These are phyloP conservation scores for Idaea dimidiata DNA, from an alignment of 2,888 invertebrate species.

Conservation along the genomic window DNA sequence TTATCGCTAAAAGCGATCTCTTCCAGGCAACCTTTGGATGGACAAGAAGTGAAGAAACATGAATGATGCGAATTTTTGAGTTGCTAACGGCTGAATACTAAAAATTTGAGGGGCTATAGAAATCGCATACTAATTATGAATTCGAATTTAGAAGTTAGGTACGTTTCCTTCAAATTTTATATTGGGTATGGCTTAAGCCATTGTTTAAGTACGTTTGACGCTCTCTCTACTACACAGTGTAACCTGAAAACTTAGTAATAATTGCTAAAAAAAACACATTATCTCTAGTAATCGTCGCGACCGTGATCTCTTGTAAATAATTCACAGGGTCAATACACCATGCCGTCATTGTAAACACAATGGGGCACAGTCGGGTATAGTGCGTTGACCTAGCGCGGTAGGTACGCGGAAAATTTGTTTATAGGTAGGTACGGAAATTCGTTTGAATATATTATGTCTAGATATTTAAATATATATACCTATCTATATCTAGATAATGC, in stretches of 20 bases:
- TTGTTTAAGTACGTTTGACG: neutral
- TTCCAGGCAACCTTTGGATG: too few relatives aligned
- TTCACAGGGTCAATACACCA: slow-evolving; percentile 18
- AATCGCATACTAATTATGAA: too few relatives aligned
- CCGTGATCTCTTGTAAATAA: slow-evolving; percentile 14
- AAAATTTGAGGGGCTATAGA: too few relatives aligned
- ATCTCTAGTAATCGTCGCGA: slow-evolving; percentile 12
- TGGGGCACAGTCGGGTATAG: slow-evolving; percentile 23
- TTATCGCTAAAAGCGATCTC: too few relatives aligned
- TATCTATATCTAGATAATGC: too few relatives aligned
- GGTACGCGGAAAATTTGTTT: slow-evolving; percentile 26
- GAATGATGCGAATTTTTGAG: too few relatives aligned
- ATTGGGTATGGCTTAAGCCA: too few relatives aligned
- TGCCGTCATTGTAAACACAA: slow-evolving; percentile 19
- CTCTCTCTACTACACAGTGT: neutral
- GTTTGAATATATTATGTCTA: neutral
- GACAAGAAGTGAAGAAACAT: too few relatives aligned
- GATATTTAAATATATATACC: neutral
- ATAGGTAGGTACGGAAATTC: slow-evolving; percentile 17
- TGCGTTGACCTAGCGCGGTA: slow-evolving; percentile 21
- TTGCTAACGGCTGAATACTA: too few relatives aligned
- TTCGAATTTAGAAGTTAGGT: too few relatives aligned
- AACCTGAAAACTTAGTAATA: neutral
- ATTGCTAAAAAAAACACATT: slow-evolving; percentile 3
- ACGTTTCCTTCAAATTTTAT: too few relatives aligned